Evolutionary conservation across 2,888 invertebrate genomes (phyloP).

Genomic region (Platypus cylindrus): DNA sequence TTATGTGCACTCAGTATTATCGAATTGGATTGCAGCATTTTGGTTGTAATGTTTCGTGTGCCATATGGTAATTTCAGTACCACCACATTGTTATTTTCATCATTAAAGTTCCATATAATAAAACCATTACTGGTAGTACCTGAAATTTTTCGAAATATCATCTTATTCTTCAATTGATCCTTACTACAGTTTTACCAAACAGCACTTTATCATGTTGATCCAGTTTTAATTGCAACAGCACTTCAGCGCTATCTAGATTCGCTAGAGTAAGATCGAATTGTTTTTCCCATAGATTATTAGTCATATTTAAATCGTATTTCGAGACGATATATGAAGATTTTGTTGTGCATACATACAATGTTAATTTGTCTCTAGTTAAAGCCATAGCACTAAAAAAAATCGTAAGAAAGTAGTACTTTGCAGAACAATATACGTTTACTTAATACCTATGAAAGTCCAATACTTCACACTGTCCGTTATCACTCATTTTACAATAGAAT

Average conservation of each 20-base stretch:
- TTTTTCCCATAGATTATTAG: conserved; percentile 49
- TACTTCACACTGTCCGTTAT: conserved; percentile 17
- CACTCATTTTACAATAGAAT: conserved; percentile 15
- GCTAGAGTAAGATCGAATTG: conserved; percentile 48
- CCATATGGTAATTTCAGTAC: conserved; percentile 69
- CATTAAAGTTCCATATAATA: conserved; percentile 65
- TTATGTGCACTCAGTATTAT: conserved; percentile 83
- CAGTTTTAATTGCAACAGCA: conserved; percentile 68
- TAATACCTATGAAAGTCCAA: conserved; percentile 21
- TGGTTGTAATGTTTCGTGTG: conserved; percentile 84
- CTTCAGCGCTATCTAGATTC: conserved; percentile 60
- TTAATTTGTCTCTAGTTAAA: conserved; percentile 51
- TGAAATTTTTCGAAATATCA: too few relatives aligned
- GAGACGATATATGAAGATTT: conserved; percentile 45
- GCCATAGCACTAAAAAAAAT: conserved; percentile 46
- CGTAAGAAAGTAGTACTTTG: not conserved
- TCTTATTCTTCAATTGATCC: too few relatives aligned
- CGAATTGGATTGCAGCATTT: conserved; percentile 81
- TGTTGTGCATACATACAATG: conserved; percentile 57
- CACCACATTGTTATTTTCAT: conserved; percentile 44
- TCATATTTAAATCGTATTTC: conserved; percentile 34
- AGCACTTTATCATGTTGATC: conserved; percentile 71
- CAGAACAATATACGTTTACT: not conserved
- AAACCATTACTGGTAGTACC: conserved; percentile 73
- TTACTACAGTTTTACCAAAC: conserved; percentile 56